Evolutionary conservation across 2,888 invertebrate species (phyloP).

Genomic region (Xanthorhoe spadicearia): DNA sequence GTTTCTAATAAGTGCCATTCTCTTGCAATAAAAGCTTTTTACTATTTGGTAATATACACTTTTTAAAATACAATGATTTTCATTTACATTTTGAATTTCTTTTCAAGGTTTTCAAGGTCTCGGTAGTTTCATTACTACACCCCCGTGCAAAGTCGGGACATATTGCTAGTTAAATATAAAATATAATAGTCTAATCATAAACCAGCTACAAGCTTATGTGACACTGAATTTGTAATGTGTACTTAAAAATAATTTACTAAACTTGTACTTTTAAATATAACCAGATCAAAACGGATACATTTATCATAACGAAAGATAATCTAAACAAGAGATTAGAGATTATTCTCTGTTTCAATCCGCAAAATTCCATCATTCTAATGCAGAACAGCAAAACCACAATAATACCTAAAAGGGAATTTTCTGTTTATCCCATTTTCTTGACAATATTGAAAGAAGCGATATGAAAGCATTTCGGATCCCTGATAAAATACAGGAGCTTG

Average conservation of each 20-base stretch:
- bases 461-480: constrained; percentile 46
- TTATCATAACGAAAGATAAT: not conserved
- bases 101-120: too few relatives aligned
- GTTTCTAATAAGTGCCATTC: not conserved
- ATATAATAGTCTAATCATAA: too few relatives aligned
- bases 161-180: too few relatives aligned
- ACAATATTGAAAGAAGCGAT: constrained; percentile 44
- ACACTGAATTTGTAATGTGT: too few relatives aligned
- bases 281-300: not conserved
- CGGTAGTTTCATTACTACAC: too few relatives aligned
- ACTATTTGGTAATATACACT: too few relatives aligned
- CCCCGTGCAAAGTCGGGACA: too few relatives aligned
- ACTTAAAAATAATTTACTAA: too few relatives aligned
- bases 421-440: constrained; percentile 39
- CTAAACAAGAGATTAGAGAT: not conserved
- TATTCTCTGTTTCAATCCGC: not conserved
- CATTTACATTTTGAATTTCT: too few relatives aligned
- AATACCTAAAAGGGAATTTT: constrained; percentile 25
- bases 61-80: too few relatives aligned
- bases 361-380: not conserved
- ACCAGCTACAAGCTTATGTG: too few relatives aligned
- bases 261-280: not conserved
- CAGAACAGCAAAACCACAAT: constrained; percentile 24
- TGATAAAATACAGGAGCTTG: constrained; percentile 52
- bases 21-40: not conserved